Conservation (phyloP, 2,113 vertebrate species). For the Oncorhynchus kisutch region DNA sequence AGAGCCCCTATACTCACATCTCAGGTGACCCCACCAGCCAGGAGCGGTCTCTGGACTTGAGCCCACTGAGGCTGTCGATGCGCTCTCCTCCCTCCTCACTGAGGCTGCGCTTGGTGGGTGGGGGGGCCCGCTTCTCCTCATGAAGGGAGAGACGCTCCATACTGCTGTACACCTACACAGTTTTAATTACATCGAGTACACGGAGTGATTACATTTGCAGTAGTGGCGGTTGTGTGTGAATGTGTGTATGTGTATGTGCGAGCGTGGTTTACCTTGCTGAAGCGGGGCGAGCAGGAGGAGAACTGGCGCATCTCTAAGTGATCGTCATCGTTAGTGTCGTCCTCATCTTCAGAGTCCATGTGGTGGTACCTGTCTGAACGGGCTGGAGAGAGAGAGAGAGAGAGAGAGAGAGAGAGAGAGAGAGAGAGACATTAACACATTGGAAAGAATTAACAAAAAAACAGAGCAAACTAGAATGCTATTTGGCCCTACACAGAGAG, state of each 20-base stretch:
- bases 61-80: conserved; percentile 78
- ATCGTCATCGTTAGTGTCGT: conserved; percentile 94
- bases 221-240: neutral
- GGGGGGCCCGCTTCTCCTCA: conserved; percentile 86
- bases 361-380: conserved; percentile 93
- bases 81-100: conserved; percentile 92
- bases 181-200: neutral
- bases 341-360: conserved; percentile 93
- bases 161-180: conserved; percentile 90
- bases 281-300: conserved; percentile 94
- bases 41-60: conserved; percentile 85
- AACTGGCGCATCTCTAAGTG: conserved; percentile 93
- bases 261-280: conserved; percentile 83
- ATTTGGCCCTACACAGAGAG: too few relatives aligned
- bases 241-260: conserved; percentile 1
- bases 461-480: too few relatives aligned
- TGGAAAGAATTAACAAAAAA: too few relatives aligned
- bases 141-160: conserved; percentile 95
- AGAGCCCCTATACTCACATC: conserved; percentile 76
- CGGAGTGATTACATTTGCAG: neutral
- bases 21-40: conserved; percentile 96
- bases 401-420: too few relatives aligned
- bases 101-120: conserved; percentile 90
- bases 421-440: too few relatives aligned
- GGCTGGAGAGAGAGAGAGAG: conserved; percentile 66